Conservation (phyloP, 1,140 invertebrate genomes). For the Epicauta chinensis region DNA sequence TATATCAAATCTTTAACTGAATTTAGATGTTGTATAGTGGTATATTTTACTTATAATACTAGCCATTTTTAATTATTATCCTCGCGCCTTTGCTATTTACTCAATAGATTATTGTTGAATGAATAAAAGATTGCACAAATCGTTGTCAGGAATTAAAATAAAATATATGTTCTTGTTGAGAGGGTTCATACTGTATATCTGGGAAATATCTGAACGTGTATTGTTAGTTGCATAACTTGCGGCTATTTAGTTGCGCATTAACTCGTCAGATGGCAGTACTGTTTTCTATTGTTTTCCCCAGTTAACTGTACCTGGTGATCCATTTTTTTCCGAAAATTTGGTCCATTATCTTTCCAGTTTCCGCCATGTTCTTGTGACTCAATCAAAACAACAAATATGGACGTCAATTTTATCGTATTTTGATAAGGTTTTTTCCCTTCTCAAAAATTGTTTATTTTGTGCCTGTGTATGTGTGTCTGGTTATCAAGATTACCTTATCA, state of each 20-base stretch:
- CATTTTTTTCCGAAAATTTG: constrained; percentile 4
- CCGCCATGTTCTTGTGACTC: constrained; percentile 6
- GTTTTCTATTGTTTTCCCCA: background rate
- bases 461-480: too few relatives aligned
- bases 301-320: too few relatives aligned
- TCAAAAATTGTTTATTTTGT: too few relatives aligned
- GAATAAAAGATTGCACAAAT: too few relatives aligned
- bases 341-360: constrained; percentile 7
- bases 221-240: background rate
- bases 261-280: constrained; percentile 1
- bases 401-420: background rate
- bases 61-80: too few relatives aligned
- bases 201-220: background rate
- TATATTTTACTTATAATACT: too few relatives aligned
- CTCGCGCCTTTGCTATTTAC: too few relatives aligned
- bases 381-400: constrained; percentile 9
- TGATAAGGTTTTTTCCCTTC: constrained; percentile 4
- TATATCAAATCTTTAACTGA: too few relatives aligned
- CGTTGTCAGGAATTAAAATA: too few relatives aligned
- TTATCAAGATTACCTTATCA: constrained; percentile 7
- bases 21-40: too few relatives aligned
- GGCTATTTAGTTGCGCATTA: too few relatives aligned
- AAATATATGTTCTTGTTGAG: background rate
- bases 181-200: background rate
- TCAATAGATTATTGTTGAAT: too few relatives aligned